Conservation (phyloP, 2,888 invertebrate species). For the Pristionchus exspectatus region DNA sequence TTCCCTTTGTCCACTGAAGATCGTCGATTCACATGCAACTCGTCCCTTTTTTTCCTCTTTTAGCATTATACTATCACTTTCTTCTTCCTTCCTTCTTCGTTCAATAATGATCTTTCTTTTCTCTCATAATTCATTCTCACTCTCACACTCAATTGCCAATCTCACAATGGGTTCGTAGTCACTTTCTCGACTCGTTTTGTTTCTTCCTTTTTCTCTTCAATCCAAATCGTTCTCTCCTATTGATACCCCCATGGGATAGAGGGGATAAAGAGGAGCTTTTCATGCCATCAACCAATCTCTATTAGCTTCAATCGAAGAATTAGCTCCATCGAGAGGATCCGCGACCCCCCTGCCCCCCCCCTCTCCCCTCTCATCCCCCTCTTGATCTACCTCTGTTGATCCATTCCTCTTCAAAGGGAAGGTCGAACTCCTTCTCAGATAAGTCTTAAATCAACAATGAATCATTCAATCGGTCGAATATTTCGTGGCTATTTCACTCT, state of each 20-base stretch:
- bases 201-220: constrained; percentile 23
- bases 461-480: background rate
- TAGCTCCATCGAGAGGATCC: background rate
- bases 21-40: background rate
- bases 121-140: constrained; percentile 13
- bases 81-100: background rate
- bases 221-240: constrained; percentile 23
- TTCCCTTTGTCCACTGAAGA: constrained; percentile 29
- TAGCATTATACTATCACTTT: background rate
- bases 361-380: background rate
- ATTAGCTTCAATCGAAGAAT: constrained; percentile 14
- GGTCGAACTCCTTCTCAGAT: constrained; percentile 23
- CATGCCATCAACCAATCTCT: constrained; percentile 22
- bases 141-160: constrained; percentile 32
- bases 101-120: background rate
- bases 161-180: constrained; percentile 20
- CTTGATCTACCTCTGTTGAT: background rate
- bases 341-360: background rate
- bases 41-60: background rate
- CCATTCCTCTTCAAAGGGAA: background rate
- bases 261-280: constrained; percentile 38
- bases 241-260: constrained; percentile 37
- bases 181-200: constrained; percentile 28
- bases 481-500: constrained; percentile 41
- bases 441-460: constrained; percentile 12